Evolutionary conservation across 2,888 invertebrate species (phyloP), one percentile per base, ranked within the genome.

Genomic region (Tortricodes alternella): DNA sequence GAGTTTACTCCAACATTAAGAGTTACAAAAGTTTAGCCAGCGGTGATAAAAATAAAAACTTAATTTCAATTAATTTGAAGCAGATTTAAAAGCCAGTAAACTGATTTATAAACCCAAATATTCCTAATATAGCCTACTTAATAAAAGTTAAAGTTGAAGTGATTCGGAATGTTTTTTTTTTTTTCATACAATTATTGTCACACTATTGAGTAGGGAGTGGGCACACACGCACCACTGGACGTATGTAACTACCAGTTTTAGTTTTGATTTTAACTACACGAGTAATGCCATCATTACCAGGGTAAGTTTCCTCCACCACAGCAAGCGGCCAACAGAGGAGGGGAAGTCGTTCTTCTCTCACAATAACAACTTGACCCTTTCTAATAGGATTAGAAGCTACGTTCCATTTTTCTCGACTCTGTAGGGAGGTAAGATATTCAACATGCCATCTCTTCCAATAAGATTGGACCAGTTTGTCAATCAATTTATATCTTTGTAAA

Each of bases 391-490:
- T 32, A 3, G 32, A 32, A 32, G 5, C 2, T 11, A 13, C 11
- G 13, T 32, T 32, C 32, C 38, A 34, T 9, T 15, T 34, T 15
- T 34, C 34, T 5, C 34, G 11, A 34, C 34, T 34, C 9, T 34
- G 34, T 38, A 38, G 4, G 9, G 38, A 38, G 38, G 38, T 19
- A 21, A 38, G 18, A 38, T 38, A 38, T 21, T 38, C 38, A 19
- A 18, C n/a, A n/a, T 38, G 38, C 38, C 38, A 38, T 21, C 38
- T 18, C n/a, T 38, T 8, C 38, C 38, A 38, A 13, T 38, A 38
- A 5, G 34, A 34, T 15, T 34, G 34, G 34, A 34, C 34, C 11
- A 34, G 5, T 15, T 34, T 34, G 15, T 18, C 38, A 19, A 38
- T 38, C 8, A 38, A 21, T 21, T 18, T 19, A n/a, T 38, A 38